Percentiles rank a stretch among this genome's conserved stretches.
Conservation (phyloP, 2,888 invertebrate genomes). For the Thelaira solivaga region DNA sequence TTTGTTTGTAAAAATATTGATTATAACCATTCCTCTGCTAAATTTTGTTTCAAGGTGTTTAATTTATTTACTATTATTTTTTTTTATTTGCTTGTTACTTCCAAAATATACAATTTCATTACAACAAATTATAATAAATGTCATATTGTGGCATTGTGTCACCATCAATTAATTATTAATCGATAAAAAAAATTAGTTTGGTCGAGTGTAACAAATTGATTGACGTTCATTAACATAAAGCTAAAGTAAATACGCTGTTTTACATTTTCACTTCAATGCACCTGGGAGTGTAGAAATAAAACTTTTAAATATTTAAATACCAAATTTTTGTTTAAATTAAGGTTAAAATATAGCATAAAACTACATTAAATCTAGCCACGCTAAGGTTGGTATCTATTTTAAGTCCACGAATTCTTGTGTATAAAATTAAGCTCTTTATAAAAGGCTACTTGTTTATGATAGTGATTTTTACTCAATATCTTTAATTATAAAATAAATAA, state of each 20-base stretch:
- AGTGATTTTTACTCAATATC: too few relatives aligned
- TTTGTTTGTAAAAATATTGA: too few relatives aligned
- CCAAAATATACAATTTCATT: background rate
- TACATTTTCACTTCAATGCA: background rate
- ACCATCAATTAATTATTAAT: slow-evolving; percentile 39
- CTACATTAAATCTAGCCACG: too few relatives aligned
- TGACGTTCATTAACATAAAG: slow-evolving; percentile 15
- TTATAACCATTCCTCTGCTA: too few relatives aligned
- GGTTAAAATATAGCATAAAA: too few relatives aligned
- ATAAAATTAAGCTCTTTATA: too few relatives aligned
- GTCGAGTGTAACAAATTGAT: slow-evolving; percentile 43
- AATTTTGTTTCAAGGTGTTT: background rate
- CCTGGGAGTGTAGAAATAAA: background rate
- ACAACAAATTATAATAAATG: background rate
- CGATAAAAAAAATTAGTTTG: slow-evolving; percentile 35
- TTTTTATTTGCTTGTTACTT: background rate
- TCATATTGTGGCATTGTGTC: slow-evolving; percentile 41
- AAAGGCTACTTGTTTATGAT: too few relatives aligned
- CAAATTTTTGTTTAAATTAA: too few relatives aligned
- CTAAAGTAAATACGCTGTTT: background rate
- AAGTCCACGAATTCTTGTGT: too few relatives aligned
- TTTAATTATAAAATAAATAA: too few relatives aligned
- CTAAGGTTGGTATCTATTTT: too few relatives aligned
- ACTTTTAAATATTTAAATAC: too few relatives aligned
- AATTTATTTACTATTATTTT: background rate